These are phyloP conservation scores for Varanus salvator DNA, from an alignment of 2,113 vertebrate species.

Conservation along the genomic window DNA sequence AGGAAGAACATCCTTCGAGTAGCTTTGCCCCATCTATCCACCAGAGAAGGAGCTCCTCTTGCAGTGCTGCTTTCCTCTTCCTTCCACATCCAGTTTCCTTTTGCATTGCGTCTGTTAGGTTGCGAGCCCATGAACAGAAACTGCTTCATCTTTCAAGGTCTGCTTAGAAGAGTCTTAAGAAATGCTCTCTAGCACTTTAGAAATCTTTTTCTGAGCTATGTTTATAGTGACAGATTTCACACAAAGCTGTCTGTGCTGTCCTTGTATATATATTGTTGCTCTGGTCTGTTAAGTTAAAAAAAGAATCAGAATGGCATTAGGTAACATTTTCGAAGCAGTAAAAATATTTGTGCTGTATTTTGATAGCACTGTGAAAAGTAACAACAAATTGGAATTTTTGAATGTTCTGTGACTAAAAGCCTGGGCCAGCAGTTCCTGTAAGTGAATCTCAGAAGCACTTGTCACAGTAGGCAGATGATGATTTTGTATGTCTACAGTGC, in stretches of 20 bases:
- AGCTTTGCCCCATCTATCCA: background rate
- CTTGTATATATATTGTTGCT: background rate
- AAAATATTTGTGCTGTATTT: conserved; percentile 13
- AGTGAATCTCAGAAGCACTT: background rate
- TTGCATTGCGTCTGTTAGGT: background rate
- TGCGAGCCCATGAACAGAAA: background rate
- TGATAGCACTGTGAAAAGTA: background rate
- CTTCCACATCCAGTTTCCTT: background rate
- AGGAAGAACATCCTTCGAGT: too few relatives aligned
- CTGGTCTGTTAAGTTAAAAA: background rate
- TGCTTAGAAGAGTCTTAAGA: background rate
- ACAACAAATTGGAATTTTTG: background rate
- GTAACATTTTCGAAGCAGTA: background rate
- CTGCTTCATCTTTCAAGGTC: background rate
- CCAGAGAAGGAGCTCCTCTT: background rate
- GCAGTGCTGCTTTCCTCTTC: background rate
- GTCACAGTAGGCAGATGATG: background rate
- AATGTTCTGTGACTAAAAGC: background rate
- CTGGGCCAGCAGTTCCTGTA: background rate
- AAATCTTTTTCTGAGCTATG: conserved; percentile 39
- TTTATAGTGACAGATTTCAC: background rate
- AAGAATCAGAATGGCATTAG: background rate
- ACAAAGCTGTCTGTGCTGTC: conserved; percentile 37
- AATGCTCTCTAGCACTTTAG: background rate
- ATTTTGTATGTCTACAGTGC: background rate